Evolutionary conservation across 2,888 invertebrate genomes (phyloP), one percentile per base, ranked within the genome.

Genomic region (Troilus luridus): DNA sequence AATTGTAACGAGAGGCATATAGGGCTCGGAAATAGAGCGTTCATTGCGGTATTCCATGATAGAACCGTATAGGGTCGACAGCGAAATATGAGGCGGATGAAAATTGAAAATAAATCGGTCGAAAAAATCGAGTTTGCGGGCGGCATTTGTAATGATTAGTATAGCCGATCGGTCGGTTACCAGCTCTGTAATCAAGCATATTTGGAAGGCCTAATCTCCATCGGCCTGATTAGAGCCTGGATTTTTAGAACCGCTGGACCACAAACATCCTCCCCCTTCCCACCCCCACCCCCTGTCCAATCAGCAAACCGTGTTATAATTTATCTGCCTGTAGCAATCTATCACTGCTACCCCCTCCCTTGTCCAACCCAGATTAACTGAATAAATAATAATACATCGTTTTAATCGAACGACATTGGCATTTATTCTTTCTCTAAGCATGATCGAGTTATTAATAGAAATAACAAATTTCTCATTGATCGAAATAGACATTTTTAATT

Each of bases 281-380:
- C 10, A 24, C 27, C 24, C 64, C 67, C n/a, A n/a, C n/a, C 67
- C 67, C 41, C 17, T 54, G 81, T 85, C 85, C 85, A 85, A 85
- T 85, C 85, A 85, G 85, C 85, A 85, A 85, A 58, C 85, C 85
- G 56, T 85, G 85, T 85, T 85, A 85, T 85, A 85, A 85, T 85
- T 85, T 58, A 85, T 85, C 85, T 54, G 85, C 85, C 85, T 54
- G 56, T 85, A 85, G 21, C 85, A 85, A 85, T 85, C 56, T 85
- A 58, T 85, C 85, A 85, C 56, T 85, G 85, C 85, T 58, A 54
- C 85, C 56, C 10, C 19, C 5, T 17, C 77, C 7, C n/a, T 19
- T 77, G 72, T 41, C 17, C 72, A 14, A 27, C 7, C 41, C 41
- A 17, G 72, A 77, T 77, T 77, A 41, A 41, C 27, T 77, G 72